These are phyloP conservation scores for Schmidtea mediterranea DNA, from an alignment of 1,140 invertebrate genomes.

Conservation along the genomic window DNA sequence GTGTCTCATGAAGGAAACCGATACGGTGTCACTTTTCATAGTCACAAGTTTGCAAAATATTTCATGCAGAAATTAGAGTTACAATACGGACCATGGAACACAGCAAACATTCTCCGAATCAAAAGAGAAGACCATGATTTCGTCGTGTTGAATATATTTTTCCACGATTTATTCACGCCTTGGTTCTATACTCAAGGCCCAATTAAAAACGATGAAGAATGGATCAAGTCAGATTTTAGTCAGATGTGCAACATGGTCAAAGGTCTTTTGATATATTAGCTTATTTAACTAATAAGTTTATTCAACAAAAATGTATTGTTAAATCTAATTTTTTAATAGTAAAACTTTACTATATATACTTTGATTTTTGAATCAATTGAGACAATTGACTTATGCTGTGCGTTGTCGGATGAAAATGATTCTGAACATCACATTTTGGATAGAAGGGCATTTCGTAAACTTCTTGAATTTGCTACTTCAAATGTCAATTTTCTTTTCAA, in stretches of 20 bases:
- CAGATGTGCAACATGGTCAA: neutral
- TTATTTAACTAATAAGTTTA: too few relatives aligned
- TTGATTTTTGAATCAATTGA: too few relatives aligned
- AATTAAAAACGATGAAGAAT: conserved; percentile 3
- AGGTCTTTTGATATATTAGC: too few relatives aligned
- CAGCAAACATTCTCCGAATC: conserved; percentile 1
- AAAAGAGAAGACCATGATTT: neutral
- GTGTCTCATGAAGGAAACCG: conserved; percentile 1
- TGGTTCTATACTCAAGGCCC: conserved; percentile 3
- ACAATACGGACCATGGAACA: neutral
- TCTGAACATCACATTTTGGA: too few relatives aligned
- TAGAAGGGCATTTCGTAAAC: too few relatives aligned
- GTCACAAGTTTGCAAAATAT: neutral
- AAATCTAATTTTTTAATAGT: too few relatives aligned
- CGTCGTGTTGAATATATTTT: neutral
- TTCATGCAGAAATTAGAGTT: neutral
- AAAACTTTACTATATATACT: too few relatives aligned
- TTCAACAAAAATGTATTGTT: too few relatives aligned
- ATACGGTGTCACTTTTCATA: neutral
- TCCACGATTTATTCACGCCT: neutral
- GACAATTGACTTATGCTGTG: too few relatives aligned
- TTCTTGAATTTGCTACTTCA: too few relatives aligned
- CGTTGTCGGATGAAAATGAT: too few relatives aligned
- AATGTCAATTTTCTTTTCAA: too few relatives aligned
- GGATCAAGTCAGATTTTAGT: conserved; percentile 1